These are phyloP conservation scores for Zootoca vivipara DNA, from an alignment of 2,113 vertebrate genomes.

Conservation along the genomic window DNA sequence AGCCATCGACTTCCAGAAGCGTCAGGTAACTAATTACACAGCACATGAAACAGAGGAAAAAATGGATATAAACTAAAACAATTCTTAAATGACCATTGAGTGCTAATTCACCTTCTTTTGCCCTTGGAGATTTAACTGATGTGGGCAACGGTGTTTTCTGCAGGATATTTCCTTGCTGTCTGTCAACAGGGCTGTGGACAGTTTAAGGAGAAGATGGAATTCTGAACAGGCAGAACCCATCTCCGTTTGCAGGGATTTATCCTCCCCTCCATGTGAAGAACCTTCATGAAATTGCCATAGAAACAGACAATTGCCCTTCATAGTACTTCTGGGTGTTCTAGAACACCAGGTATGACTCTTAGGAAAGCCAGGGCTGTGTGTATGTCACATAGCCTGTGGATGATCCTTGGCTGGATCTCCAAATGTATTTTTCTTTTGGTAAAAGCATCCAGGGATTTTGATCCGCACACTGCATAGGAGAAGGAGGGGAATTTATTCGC, in stretches of 20 bases:
- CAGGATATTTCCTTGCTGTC: background rate
- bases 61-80: background rate
- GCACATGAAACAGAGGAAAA: background rate
- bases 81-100: background rate
- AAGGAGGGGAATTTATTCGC: too few species aligned
- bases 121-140: background rate
- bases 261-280: slow-evolving; percentile 21
- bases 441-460: background rate
- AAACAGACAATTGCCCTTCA: slow-evolving; percentile 21
- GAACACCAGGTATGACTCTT: background rate
- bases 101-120: slow-evolving; percentile 5
- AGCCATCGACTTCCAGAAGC: background rate
- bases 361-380: background rate
- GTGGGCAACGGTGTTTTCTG: background rate
- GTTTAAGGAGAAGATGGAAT: slow-evolving; percentile 17
- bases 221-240: background rate
- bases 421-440: background rate
- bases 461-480: background rate
- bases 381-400: background rate
- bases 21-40: background rate
- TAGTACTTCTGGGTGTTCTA: slow-evolving; percentile 13
- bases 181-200: background rate
- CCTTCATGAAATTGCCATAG: slow-evolving; percentile 30
- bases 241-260: slow-evolving; percentile 6
- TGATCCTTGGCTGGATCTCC: background rate